Percentiles rank a stretch among this genome's conserved stretches.
Conservation (phyloP, 2,797 vertebrate species). For the Moxostoma hubbsi region DNA sequence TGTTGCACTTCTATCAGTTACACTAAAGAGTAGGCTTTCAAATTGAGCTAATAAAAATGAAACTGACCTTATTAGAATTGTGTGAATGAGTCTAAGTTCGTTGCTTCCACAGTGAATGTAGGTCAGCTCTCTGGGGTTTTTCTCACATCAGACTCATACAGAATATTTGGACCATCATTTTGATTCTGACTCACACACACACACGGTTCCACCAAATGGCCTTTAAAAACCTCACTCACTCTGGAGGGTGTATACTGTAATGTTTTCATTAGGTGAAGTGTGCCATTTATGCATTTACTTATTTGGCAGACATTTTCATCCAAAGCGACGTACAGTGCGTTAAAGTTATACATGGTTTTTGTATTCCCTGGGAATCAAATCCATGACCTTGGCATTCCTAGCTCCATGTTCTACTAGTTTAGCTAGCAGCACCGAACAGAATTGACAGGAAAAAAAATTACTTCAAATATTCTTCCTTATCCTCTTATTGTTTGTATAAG, state of each 20-base stretch:
- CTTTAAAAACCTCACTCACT: constrained; percentile 12
- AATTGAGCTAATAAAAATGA: constrained; percentile 24
- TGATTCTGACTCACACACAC: background rate
- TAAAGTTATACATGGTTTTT: no score
- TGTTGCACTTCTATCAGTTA: background rate
- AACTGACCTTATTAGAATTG: constrained; percentile 24
- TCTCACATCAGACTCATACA: constrained; percentile 16
- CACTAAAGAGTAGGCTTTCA: background rate
- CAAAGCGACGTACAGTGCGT: no score
- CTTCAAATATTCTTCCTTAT: no score
- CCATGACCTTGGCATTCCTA: no score
- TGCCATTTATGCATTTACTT: no score
- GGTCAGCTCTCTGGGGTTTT: constrained; percentile 19
- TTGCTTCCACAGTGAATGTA: constrained; percentile 15
- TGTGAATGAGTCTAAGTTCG: background rate
- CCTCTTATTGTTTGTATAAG: no score
- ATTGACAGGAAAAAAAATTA: no score
- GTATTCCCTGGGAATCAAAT: no score
- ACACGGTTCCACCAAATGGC: background rate
- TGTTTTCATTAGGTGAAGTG: no score
- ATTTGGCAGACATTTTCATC: no score
- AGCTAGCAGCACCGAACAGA: no score
- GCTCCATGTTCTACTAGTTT: no score
- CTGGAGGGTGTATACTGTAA: constrained; percentile 6
- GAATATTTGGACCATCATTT: constrained; percentile 29